Evolutionary conservation across 2,888 invertebrate species (phyloP).

Genomic region (Smittia sp.): DNA sequence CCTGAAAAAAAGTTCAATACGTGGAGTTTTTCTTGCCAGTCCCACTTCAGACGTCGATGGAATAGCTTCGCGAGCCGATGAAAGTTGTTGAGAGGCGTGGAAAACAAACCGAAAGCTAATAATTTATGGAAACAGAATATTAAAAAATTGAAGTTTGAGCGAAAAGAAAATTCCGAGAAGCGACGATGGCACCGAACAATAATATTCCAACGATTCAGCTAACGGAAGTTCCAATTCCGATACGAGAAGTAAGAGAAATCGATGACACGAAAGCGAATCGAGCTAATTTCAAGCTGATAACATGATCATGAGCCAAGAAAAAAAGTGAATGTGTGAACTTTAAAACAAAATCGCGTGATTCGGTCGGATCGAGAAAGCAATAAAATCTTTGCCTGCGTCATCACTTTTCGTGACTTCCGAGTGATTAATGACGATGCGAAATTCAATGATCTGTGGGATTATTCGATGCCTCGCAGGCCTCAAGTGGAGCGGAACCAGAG

Average conservation of each 20-base stretch:
- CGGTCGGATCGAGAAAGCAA: neutral
- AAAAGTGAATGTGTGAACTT: too few species aligned
- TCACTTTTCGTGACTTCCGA: neutral
- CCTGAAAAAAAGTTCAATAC: neutral
- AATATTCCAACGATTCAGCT: conserved; percentile 27
- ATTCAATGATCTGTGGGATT: neutral
- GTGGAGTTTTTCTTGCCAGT: neutral
- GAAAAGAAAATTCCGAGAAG: neutral
- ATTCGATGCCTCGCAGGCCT: too few species aligned
- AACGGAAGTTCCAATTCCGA: neutral
- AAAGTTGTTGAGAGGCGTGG: neutral
- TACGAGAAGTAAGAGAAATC: conserved; percentile 18
- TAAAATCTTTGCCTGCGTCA: neutral
- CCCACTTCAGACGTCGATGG: neutral
- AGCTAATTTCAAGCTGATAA: neutral
- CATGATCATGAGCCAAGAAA: too few species aligned
- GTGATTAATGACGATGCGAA: too few species aligned
- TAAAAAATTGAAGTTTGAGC: neutral
- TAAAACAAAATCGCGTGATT: too few species aligned
- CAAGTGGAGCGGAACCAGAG: too few species aligned
- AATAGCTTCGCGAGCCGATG: neutral
- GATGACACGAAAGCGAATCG: neutral
- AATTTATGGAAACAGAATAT: neutral
- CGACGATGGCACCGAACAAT: conserved; percentile 31
- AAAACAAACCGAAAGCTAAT: neutral